These are phyloP conservation scores for Idris sp. DNA, from an alignment of 1,140 invertebrate genomes.

Conservation along the genomic window DNA sequence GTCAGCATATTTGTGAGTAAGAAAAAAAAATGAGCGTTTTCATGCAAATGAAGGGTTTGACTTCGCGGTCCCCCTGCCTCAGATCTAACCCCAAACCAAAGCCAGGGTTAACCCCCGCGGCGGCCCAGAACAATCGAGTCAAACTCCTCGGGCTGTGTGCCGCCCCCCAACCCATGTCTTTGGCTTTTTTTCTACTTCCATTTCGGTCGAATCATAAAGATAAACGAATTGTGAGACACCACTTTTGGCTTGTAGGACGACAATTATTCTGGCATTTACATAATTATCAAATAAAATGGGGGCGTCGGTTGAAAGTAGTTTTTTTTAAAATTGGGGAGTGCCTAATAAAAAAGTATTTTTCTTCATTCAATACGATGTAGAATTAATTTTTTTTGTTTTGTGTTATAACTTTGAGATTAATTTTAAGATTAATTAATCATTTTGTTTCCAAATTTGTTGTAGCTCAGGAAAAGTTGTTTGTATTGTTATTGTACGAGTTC, in stretches of 20 bases:
- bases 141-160: conserved; percentile 57
- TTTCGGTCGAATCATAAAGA: conserved; percentile 74
- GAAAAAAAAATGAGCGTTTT: conserved; percentile 72
- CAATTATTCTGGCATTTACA: conserved; percentile 78
- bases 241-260: conserved; percentile 74
- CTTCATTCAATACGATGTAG: conserved; percentile 16
- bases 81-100: conserved; percentile 57
- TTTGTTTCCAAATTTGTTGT: background rate
- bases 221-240: conserved; percentile 75
- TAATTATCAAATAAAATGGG: conserved; percentile 78
- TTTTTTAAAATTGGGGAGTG: conserved; percentile 27
- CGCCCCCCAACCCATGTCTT: conserved; percentile 23
- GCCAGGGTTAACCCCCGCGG: conserved; percentile 59
- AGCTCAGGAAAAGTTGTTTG: conserved; percentile 10
- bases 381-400: conserved; percentile 46
- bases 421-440: background rate
- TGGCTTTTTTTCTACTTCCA: conserved; percentile 46
- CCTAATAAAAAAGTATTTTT: conserved; percentile 32
- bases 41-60: conserved; percentile 76
- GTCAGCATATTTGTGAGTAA: conserved; percentile 72
- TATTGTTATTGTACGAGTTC: conserved; percentile 16
- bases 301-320: conserved; percentile 34
- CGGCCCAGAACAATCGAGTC: conserved; percentile 60
- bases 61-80: conserved; percentile 56
- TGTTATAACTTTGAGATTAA: too few relatives aligned